Evolutionary conservation across 2,888 invertebrate species (phyloP).

Genomic region (Suillia variegata): DNA sequence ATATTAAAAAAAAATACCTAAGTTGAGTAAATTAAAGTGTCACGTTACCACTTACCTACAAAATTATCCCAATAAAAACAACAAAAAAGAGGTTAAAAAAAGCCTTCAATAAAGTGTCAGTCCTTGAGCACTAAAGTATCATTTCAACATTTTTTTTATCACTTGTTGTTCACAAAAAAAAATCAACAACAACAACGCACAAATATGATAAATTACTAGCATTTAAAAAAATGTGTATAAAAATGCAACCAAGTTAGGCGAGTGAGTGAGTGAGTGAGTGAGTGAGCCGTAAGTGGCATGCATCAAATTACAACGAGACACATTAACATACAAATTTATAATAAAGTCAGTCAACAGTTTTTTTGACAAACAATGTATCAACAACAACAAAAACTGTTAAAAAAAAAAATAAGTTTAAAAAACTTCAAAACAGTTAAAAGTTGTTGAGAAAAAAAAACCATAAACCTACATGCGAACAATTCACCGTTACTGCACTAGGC

Average conservation of each 20-base stretch:
- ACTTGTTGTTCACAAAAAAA: no score
- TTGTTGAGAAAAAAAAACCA: not conserved
- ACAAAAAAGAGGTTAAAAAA: not conserved
- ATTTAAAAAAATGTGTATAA: no score
- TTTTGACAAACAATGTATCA: not conserved
- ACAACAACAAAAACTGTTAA: not conserved
- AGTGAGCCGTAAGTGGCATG: not conserved
- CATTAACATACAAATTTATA: no score
- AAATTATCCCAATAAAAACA: not conserved
- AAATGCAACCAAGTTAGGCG: no score
- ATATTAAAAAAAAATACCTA: not conserved
- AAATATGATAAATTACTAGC: not conserved
- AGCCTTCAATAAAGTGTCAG: not conserved
- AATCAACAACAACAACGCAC: not conserved
- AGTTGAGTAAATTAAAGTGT: not conserved
- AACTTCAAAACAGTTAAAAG: not conserved
- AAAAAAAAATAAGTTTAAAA: not conserved
- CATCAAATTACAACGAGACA: not conserved
- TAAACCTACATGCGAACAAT: constrained; percentile 16
- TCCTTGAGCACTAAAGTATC: not conserved
- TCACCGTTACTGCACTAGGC: constrained; percentile 12
- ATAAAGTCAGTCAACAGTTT: not conserved
- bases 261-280: not conserved
- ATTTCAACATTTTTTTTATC: no score
- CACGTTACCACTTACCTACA: not conserved